Evolutionary conservation across 2,797 vertebrate species (phyloP), one percentile per base, ranked within the genome.

Genomic region (Acanthurus lineatus): DNA sequence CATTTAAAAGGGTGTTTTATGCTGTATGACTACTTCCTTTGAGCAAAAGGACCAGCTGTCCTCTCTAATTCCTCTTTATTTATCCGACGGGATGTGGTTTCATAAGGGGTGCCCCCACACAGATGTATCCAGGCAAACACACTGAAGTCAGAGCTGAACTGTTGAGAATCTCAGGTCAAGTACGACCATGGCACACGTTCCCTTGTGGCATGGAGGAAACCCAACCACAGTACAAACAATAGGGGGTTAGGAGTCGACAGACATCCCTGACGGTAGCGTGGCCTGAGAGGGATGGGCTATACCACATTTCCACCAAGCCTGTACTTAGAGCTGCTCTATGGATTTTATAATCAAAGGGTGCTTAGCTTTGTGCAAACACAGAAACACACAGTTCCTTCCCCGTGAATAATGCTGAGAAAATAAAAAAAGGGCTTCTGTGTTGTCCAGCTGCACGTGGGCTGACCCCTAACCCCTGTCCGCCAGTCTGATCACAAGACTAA

Each of bases 321-420:
- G 88, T 93, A 93, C 82, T 96, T 95, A 94, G 79, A 87, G 86
- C 77, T 88, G 87, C 90, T 89, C 74, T 64, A 87, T 90, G 85
- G 92, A 94, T 92, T 88, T 89, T 78, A 92, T 94, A 94, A 94
- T 94, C 91, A 94, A 93, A 94, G 94, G 90, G 81, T 69, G 79
- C 90, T 81, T 61, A 68, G 89, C 76, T 90, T 62, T 63, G 44
- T 78, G 76, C 86, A 89, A 92, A 94, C 81, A 91, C 72, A 91
- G 72, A 80, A 75, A 71, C 86, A 85, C 81, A 84, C 86, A 88
- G 77, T 85, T 88, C 72, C 85, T 93, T 93, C 88, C 85, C 83
- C 89, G 88, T 82, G 90, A 93, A 90, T 76, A 76, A 87, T 77
- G 62, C 74, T 79, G 79, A 92, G 88, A 28, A 79, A 91, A 82